Conservation (phyloP, 2,113 vertebrate species). For the Boulengerochromis microlepis region DNA sequence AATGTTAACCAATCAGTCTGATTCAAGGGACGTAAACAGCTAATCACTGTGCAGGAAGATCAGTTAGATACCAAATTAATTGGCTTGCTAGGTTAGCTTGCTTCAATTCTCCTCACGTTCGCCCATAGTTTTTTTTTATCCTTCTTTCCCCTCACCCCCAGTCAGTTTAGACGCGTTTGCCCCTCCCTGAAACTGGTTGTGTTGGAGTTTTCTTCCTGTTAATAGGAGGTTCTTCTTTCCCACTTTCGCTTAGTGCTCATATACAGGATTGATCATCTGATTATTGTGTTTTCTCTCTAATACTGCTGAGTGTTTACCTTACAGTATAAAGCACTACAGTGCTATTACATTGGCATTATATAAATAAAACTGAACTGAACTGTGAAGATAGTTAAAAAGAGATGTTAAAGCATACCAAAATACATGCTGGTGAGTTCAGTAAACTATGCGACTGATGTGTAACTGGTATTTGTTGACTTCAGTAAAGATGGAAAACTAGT, state of each 20-base stretch:
- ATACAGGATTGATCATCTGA: background rate
- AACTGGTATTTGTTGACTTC: background rate
- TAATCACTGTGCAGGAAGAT: background rate
- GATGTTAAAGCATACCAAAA: background rate
- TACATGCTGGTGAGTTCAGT: background rate
- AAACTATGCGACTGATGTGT: background rate
- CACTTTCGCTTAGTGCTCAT: background rate
- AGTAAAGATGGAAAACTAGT: background rate
- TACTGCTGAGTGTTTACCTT: fast-evolving
- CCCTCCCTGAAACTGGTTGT: background rate
- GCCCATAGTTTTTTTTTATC: background rate
- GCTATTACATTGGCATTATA: background rate
- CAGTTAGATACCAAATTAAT: fast-evolving
- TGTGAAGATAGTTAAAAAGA: fast-evolving
- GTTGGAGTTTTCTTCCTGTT: background rate
- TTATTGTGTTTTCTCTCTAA: background rate
- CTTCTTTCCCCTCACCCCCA: background rate
- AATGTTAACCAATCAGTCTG: fast-evolving
- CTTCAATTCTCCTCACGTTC: fast-evolving
- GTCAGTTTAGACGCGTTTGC: background rate
- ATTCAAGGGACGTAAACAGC: fast-evolving
- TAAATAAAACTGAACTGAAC: background rate
- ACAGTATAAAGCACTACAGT: background rate
- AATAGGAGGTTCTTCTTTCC: background rate
- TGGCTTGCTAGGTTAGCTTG: background rate